These are phyloP conservation scores for Austrolebias charrua DNA, from an alignment of 2,797 vertebrate species.

Conservation along the genomic window DNA sequence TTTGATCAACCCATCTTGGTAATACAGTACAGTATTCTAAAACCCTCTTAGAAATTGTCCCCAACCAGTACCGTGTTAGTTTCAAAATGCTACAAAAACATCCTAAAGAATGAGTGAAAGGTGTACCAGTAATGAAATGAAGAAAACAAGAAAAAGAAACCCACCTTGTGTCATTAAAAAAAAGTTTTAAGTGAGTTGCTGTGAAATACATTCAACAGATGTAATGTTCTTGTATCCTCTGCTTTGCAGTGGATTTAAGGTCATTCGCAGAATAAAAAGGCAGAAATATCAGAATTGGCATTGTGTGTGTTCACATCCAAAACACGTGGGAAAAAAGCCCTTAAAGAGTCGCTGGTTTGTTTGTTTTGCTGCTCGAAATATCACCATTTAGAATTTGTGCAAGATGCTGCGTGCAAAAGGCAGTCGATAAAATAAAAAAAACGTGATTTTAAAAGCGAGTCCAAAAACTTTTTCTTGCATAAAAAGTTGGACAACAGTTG, in stretches of 20 bases:
- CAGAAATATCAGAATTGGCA: conserved; percentile 12
- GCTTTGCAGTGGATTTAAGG: conserved; percentile 37
- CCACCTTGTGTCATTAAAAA: conserved; percentile 9
- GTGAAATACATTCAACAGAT: conserved; percentile 35
- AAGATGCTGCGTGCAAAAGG: conserved; percentile 52
- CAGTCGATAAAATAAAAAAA: conserved; percentile 13
- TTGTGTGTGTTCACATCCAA: conserved; percentile 17
- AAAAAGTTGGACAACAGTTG: not conserved
- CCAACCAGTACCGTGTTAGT: conserved; percentile 47
- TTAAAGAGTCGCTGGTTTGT: conserved; percentile 13
- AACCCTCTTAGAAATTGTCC: conserved; percentile 39
- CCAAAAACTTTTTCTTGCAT: conserved; percentile 20
- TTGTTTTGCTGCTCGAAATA: conserved; percentile 28
- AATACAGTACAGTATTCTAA: conserved; percentile 36
- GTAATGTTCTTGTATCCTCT: conserved; percentile 13
- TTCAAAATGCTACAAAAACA: conserved; percentile 24
- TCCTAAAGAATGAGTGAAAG: conserved; percentile 17
- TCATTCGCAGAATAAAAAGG: conserved; percentile 17
- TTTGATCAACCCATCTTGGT: conserved; percentile 34
- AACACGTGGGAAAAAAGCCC: not conserved
- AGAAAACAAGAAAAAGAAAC: not conserved
- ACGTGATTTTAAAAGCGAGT: conserved; percentile 5
- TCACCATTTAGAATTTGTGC: conserved; percentile 49
- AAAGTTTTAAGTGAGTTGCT: conserved; percentile 24
- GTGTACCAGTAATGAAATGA: conserved; percentile 14